A percentile compares a stretch with the other conserved stretches of the same genome.
Conservation (phyloP, 2,888 invertebrate species). For the Tineola bisselliella region DNA sequence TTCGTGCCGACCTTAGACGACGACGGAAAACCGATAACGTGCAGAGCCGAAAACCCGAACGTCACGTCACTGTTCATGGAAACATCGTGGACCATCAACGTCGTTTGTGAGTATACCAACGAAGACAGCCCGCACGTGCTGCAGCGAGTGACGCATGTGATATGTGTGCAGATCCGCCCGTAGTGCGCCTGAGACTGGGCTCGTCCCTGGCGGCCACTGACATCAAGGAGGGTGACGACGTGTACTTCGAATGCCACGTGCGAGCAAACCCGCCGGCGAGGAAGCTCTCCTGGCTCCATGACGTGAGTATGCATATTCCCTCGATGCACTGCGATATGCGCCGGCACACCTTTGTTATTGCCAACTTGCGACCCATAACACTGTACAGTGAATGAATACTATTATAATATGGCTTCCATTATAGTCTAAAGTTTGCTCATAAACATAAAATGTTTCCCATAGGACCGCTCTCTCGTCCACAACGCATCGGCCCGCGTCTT, state of each 20-base stretch:
- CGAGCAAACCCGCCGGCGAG: slow-evolving; percentile 87
- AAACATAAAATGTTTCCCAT: too few relatives aligned
- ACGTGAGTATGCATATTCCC: slow-evolving; percentile 81
- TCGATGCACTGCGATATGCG: too few relatives aligned
- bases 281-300: slow-evolving; percentile 86
- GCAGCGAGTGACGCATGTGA: too few relatives aligned
- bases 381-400: too few relatives aligned
- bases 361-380: too few relatives aligned
- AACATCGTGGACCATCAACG: slow-evolving; percentile 87
- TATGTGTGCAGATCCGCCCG: slow-evolving; percentile 83
- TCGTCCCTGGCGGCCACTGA: slow-evolving; percentile 86
- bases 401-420: too few relatives aligned
- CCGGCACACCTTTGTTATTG: too few relatives aligned
- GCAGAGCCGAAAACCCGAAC: slow-evolving; percentile 91
- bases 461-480: slow-evolving; percentile 83
- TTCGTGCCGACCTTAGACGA: slow-evolving; percentile 90
- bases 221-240: slow-evolving; percentile 93
- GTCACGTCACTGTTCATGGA: slow-evolving; percentile 84
- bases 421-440: too few relatives aligned
- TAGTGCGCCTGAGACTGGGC: slow-evolving; percentile 82
- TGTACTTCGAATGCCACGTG: slow-evolving; percentile 93
- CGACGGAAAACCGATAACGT: slow-evolving; percentile 88
- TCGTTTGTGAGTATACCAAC: slow-evolving; percentile 84
- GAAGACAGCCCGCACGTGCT: too few relatives aligned
- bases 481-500: slow-evolving; percentile 89